A percentile compares a stretch with the other conserved stretches of the same genome.
These are phyloP conservation scores for Sebastes trivittatus DNA, from an alignment of 2,797 vertebrate genomes.

Conservation along the genomic window DNA sequence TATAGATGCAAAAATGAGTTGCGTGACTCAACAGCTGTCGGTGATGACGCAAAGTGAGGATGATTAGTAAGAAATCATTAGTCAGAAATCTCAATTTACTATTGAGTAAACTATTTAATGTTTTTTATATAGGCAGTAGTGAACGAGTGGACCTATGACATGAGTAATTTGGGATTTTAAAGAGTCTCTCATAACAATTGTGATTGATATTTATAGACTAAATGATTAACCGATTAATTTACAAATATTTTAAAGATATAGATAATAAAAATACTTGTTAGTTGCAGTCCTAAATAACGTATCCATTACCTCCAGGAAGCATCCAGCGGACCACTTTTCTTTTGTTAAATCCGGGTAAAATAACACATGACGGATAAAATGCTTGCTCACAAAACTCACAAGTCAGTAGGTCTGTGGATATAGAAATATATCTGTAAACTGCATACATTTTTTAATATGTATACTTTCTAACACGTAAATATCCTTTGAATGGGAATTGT, in stretches of 20 bases:
- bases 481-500: neutral
- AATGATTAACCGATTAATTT: neutral
- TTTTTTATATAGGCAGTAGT: neutral
- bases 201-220: neutral
- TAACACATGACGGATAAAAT: neutral
- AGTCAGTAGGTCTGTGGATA: neutral
- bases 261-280: neutral
- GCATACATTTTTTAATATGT: neutral
- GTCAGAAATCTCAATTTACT: no score
- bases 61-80: neutral
- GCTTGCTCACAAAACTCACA: neutral
- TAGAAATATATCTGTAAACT: neutral
- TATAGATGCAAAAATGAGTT: neutral
- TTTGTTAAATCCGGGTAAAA: neutral
- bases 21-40: neutral
- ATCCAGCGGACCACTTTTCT: neutral
- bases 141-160: rapidly evolving
- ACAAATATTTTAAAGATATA: neutral
- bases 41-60: neutral
- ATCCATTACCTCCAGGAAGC: neutral
- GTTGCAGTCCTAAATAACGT: neutral
- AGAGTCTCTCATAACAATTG: neutral
- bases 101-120: neutral
- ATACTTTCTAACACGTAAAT: neutral
- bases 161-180: no score